A percentile compares a stretch with the other conserved stretches of the same genome.
These are phyloP conservation scores for Dicaeum eximium DNA, from an alignment of 2,113 vertebrate species.

Conservation along the genomic window DNA sequence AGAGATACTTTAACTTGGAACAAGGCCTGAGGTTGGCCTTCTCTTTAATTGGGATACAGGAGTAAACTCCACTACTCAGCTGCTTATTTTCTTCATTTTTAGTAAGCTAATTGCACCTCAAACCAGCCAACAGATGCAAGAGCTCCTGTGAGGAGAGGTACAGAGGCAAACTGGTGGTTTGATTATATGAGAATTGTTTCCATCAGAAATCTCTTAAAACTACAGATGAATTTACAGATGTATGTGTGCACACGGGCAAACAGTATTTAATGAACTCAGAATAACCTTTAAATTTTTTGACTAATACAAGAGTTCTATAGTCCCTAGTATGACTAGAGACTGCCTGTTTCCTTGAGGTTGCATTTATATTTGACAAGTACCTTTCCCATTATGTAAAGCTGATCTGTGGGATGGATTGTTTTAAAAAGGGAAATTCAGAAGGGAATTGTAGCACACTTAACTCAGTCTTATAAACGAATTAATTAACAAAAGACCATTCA, in stretches of 20 bases:
- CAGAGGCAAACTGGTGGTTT: not conserved
- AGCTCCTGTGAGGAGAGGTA: not conserved
- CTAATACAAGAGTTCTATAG: not conserved
- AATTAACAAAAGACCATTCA: not conserved
- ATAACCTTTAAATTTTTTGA: not conserved
- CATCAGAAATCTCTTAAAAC: not conserved
- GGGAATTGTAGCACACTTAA: not conserved
- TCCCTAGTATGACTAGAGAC: not conserved
- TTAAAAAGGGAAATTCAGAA: not conserved
- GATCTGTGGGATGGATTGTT: not conserved
- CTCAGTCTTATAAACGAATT: not conserved
- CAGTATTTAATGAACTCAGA: not conserved
- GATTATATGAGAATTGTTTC: not conserved
- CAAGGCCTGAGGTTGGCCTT: not conserved
- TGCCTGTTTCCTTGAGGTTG: not conserved
- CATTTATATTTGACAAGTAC: not conserved
- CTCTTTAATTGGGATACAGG: not conserved
- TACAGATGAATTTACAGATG: not conserved
- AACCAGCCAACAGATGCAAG: not conserved
- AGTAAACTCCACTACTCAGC: not conserved
- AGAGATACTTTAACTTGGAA: not conserved
- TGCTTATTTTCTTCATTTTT: not conserved
- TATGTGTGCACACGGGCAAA: not conserved
- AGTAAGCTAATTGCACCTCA: not conserved
- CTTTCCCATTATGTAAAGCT: not conserved